Percentiles rank a stretch among this genome's conserved stretches.
Evolutionary conservation across 2,888 invertebrate species (phyloP).

Genomic region (Macrosoma leucophasiata): DNA sequence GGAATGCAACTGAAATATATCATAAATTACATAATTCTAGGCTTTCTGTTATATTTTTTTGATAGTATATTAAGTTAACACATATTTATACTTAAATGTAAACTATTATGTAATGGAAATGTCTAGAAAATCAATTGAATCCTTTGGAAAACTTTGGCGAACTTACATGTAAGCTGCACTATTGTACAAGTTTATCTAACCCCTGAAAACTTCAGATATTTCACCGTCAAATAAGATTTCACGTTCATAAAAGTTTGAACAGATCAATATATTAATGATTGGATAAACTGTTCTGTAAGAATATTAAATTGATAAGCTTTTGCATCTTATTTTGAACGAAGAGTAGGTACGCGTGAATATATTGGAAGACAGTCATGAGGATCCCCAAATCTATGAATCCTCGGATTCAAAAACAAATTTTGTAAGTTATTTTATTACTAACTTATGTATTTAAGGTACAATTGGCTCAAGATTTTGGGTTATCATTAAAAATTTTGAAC

Average conservation of each 20-base stretch:
- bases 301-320: not conserved
- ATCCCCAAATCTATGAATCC: conserved; percentile 43
- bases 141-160: conserved; percentile 53
- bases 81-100: not conserved
- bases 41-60: too few relatives aligned
- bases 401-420: conserved; percentile 37
- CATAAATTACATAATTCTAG: too few relatives aligned
- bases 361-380: conserved; percentile 35
- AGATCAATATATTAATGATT: not conserved
- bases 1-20: too few relatives aligned
- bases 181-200: not conserved
- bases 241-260: too few relatives aligned
- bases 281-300: not conserved
- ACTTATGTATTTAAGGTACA: not conserved
- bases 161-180: conserved; percentile 54
- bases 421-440: conserved; percentile 39
- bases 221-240: too few relatives aligned
- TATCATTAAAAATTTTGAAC: too few relatives aligned
- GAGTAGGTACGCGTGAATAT: not conserved
- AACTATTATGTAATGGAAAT: conserved; percentile 7
- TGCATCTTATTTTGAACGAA: not conserved
- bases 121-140: conserved; percentile 28
- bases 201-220: not conserved
- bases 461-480: not conserved
- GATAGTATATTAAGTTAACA: too few relatives aligned